Evolutionary conservation across 2,113 vertebrate genomes (phyloP).

Genomic region (Hirundichthys speculiger): DNA sequence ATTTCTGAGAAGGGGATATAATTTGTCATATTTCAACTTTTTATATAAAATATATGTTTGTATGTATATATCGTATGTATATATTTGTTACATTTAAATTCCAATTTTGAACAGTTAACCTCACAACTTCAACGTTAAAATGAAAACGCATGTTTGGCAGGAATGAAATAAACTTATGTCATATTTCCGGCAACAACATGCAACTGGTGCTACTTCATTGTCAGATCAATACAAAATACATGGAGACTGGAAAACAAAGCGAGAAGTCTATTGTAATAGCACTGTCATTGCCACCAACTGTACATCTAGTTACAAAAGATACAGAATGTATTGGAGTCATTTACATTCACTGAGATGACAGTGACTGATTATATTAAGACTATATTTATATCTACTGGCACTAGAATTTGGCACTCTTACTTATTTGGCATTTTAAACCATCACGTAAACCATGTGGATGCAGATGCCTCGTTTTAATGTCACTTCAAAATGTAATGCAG

Average conservation of each 20-base stretch:
- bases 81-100: slow-evolving; percentile 69
- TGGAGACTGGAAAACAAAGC: slow-evolving; percentile 63
- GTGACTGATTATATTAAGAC: slow-evolving; percentile 77
- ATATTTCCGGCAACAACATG: slow-evolving; percentile 73
- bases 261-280: slow-evolving; percentile 71
- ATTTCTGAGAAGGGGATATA: slow-evolving; percentile 43
- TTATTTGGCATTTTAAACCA: slow-evolving; percentile 81
- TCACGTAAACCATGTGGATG: slow-evolving; percentile 68
- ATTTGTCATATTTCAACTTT: slow-evolving; percentile 58
- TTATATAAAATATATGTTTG: slow-evolving; percentile 78
- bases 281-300: slow-evolving; percentile 79
- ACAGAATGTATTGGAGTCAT: slow-evolving; percentile 78
- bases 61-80: slow-evolving; percentile 62
- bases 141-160: slow-evolving; percentile 70
- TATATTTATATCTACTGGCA: slow-evolving; percentile 79
- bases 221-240: slow-evolving; percentile 72
- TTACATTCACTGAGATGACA: slow-evolving; percentile 84
- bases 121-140: slow-evolving; percentile 73
- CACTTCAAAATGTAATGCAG: slow-evolving; percentile 67
- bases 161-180: slow-evolving; percentile 58
- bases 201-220: slow-evolving; percentile 75
- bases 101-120: slow-evolving; percentile 72
- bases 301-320: slow-evolving; percentile 83
- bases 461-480: slow-evolving; percentile 69
- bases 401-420: slow-evolving; percentile 80